phyloP scores from a whole-genome alignment of 1,140 invertebrate species.

The Drosophila rufa region DNA sequence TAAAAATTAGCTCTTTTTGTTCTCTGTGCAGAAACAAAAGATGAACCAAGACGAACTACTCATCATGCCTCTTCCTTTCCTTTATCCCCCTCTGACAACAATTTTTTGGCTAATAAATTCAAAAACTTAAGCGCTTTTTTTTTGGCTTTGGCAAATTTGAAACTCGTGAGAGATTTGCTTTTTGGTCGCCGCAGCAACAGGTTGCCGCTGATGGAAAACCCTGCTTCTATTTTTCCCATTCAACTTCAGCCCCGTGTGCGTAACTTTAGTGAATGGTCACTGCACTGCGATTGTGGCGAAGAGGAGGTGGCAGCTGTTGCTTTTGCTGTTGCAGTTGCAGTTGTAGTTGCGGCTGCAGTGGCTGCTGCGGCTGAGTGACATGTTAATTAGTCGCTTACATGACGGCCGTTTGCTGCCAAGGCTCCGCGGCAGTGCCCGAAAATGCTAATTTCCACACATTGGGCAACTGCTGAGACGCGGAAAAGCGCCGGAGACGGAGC shows the following conservation, averaged over 20 bases:
- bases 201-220: constrained; percentile 37
- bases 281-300: constrained; percentile 9
- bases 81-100: constrained; percentile 6
- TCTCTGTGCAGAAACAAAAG: constrained; percentile 10
- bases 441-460: constrained; percentile 76
- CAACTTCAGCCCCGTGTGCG: constrained; percentile 59
- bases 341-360: constrained; percentile 15
- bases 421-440: constrained; percentile 54
- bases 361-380: constrained; percentile 69
- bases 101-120: constrained; percentile 80
- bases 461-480: constrained; percentile 46
- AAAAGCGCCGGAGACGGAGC: constrained; percentile 18
- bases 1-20: neutral
- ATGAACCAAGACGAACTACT: neutral
- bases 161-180: constrained; percentile 79
- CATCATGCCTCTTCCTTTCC: neutral
- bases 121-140: constrained; percentile 75
- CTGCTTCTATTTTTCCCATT: constrained; percentile 63
- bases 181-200: constrained; percentile 52
- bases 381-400: constrained; percentile 85
- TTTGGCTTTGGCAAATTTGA: constrained; percentile 69
- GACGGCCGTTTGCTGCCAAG: constrained; percentile 75
- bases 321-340: constrained; percentile 20
- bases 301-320: neutral
- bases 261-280: constrained; percentile 60